Conservation (phyloP, 2,797 vertebrate species). For the Uromys caudimaculatus region DNA sequence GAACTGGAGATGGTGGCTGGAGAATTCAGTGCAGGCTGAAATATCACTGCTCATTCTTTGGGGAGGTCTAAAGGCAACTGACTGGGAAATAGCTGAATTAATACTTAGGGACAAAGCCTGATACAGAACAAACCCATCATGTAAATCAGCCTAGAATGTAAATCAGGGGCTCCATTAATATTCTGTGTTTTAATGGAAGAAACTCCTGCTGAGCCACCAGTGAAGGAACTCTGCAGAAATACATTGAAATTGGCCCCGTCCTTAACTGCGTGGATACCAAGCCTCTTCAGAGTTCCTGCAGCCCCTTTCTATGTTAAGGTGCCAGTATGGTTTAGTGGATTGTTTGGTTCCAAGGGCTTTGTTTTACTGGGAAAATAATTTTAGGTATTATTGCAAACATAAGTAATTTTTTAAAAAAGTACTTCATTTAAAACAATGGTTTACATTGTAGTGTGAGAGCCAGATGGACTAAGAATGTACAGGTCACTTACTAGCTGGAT, state of each 20-base stretch:
- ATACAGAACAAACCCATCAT: conserved; percentile 50
- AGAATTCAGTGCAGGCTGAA: conserved; percentile 47
- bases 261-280: conserved; percentile 58
- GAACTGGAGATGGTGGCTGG: conserved; percentile 55
- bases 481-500: neutral
- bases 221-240: conserved; percentile 60
- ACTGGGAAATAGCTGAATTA: conserved; percentile 67
- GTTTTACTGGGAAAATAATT: conserved; percentile 28
- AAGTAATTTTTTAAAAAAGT: neutral
- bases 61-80: conserved; percentile 44
- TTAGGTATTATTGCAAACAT: conserved; percentile 27
- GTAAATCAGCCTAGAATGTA: conserved; percentile 71
- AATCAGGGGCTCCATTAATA: conserved; percentile 67
- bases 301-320: neutral
- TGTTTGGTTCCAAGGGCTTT: neutral
- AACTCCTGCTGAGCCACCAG: conserved; percentile 68
- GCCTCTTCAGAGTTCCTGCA: neutral
- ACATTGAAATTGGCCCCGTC: conserved; percentile 46
- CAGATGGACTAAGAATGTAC: neutral
- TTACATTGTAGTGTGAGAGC: neutral
- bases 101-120: conserved; percentile 63
- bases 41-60: conserved; percentile 51
- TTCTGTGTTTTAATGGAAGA: conserved; percentile 66
- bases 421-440: conserved; percentile 41
- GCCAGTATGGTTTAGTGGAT: neutral